A percentile compares a stretch with the other conserved stretches of the same genome.
phyloP scores from a whole-genome alignment of 2,113 vertebrate genomes.

The Formicarius rufipectus region DNA sequence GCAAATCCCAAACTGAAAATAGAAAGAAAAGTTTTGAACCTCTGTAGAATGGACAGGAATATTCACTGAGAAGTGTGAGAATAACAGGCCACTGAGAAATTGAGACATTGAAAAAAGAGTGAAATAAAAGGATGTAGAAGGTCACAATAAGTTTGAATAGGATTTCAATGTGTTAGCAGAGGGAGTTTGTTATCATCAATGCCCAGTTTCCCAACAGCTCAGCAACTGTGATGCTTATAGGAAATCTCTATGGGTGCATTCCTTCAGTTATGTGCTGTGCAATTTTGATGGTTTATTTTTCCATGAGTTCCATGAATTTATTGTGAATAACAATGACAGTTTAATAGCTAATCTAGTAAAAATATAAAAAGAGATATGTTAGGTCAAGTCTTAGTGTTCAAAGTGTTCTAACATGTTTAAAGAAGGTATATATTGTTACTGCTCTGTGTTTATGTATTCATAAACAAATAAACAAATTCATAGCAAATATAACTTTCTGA shows the following conservation, averaged over 20 bases:
- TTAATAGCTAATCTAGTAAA: background rate
- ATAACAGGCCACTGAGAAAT: background rate
- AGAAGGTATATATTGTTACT: background rate
- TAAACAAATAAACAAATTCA: too few species aligned
- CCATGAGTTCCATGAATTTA: background rate
- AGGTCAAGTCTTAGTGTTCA: background rate
- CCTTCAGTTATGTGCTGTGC: background rate
- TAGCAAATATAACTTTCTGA: background rate
- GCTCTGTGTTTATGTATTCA: background rate
- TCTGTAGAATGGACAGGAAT: background rate
- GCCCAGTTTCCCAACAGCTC: background rate
- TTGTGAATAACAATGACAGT: background rate
- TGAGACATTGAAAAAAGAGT: background rate
- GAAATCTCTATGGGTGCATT: background rate
- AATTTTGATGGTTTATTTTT: background rate
- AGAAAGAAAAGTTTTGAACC: background rate
- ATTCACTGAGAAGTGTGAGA: background rate
- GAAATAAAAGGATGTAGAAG: background rate
- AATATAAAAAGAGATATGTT: background rate
- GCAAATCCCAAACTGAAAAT: background rate
- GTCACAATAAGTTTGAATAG: background rate
- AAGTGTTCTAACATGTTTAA: background rate
- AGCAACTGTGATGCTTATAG: background rate
- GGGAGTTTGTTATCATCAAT: background rate
- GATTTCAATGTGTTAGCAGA: background rate